These are phyloP conservation scores for Drosophila subsilvestris DNA, from an alignment of 2,888 invertebrate genomes.

Conservation along the genomic window DNA sequence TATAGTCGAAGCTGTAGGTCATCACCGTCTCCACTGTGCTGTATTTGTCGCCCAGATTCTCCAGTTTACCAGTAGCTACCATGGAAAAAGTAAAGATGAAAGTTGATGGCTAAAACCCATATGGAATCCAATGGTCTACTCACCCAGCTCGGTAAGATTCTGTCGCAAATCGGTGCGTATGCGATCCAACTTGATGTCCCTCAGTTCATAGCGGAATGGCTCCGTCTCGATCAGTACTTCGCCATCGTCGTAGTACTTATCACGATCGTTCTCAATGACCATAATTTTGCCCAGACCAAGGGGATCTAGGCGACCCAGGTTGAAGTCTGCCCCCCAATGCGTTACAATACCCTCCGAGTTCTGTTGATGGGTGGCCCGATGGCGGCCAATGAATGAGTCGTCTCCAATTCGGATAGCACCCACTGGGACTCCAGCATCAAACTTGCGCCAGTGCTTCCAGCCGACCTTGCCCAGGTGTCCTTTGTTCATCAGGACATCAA, in stretches of 20 bases:
- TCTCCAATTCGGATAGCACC: conserved; percentile 87
- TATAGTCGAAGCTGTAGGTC: conserved; percentile 88
- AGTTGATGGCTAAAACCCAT: neutral
- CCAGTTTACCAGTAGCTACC: conserved; percentile 82
- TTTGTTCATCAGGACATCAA: conserved; percentile 91
- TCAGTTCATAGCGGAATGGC: conserved; percentile 90
- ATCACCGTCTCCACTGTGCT: conserved; percentile 90
- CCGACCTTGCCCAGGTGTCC: conserved; percentile 90
- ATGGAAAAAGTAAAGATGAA: neutral
- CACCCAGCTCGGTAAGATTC: conserved; percentile 86
- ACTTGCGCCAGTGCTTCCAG: conserved; percentile 91
- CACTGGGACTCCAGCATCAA: conserved; percentile 86
- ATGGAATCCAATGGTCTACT: conserved; percentile 66
- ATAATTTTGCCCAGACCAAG: conserved; percentile 88
- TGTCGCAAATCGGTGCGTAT: conserved; percentile 85
- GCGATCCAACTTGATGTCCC: conserved; percentile 87
- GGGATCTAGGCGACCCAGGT: conserved; percentile 89
- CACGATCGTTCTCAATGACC: conserved; percentile 87
- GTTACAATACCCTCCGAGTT: conserved; percentile 48
- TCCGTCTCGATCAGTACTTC: conserved; percentile 92
- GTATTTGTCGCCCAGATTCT: conserved; percentile 86
- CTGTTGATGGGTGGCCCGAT: conserved; percentile 60
- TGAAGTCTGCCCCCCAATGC: conserved; percentile 82
- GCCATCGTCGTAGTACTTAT: conserved; percentile 86
- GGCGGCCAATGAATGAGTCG: conserved; percentile 85